Evolutionary conservation across 2,888 invertebrate genomes (phyloP).

Genomic region (Ophioninae sp.): DNA sequence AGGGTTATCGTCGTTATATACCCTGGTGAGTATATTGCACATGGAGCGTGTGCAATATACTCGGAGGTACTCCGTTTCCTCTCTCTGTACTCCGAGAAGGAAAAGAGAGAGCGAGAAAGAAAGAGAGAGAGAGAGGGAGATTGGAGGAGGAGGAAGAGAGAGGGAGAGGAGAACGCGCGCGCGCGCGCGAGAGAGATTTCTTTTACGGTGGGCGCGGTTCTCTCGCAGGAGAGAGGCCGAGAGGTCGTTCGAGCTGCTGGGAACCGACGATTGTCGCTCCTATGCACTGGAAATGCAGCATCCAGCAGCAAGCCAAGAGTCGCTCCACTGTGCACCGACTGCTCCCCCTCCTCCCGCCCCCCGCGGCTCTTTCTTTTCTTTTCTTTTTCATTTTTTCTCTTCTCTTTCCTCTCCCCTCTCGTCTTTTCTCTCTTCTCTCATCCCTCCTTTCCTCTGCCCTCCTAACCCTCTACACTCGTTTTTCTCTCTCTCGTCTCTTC

Average conservation of each 20-base stretch:
- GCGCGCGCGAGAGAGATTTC: constrained; percentile 72
- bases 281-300: constrained; percentile 65
- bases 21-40: constrained; percentile 50
- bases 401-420: constrained; percentile 29
- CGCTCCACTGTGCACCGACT: constrained; percentile 66
- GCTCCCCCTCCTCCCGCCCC: constrained; percentile 40
- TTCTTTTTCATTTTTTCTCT: constrained; percentile 14
- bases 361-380: constrained; percentile 18
- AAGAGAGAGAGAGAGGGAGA: constrained; percentile 17
- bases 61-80: constrained; percentile 50
- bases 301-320: constrained; percentile 67
- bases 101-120: constrained; percentile 2
- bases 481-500: too few relatives aligned
- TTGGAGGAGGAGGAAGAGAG: background rate
- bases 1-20: constrained; percentile 43
- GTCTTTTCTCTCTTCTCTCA: constrained; percentile 1
- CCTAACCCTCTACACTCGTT: too few relatives aligned
- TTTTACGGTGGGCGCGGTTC: constrained; percentile 77
- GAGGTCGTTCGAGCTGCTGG: constrained; percentile 76
- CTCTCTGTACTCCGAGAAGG: constrained; percentile 42
- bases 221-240: constrained; percentile 73
- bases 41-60: constrained; percentile 22
- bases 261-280: constrained; percentile 77
- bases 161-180: constrained; percentile 56
- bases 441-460: background rate